phyloP scores from a whole-genome alignment of 1,140 invertebrate species.

The Scaptomyza hsui region DNA sequence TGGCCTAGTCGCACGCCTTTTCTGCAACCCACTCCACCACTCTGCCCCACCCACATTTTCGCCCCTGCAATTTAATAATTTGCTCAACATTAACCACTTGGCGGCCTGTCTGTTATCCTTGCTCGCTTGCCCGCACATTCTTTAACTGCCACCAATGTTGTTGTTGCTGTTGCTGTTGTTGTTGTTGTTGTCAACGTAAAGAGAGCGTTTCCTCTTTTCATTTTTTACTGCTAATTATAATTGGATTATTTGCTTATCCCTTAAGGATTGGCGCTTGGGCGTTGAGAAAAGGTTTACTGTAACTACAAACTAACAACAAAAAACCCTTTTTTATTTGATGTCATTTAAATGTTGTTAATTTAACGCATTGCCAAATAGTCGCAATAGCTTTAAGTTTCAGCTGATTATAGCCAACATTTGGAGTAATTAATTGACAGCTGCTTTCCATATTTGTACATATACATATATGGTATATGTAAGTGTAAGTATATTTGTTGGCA shows the following conservation, averaged over 20 bases:
- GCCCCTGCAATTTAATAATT: conserved; percentile 61
- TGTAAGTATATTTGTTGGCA: background rate
- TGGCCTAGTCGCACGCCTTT: conserved; percentile 39
- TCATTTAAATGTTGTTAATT: background rate
- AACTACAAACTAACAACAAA: background rate
- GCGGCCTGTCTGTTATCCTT: conserved; percentile 41
- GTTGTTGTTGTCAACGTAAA: conserved; percentile 46
- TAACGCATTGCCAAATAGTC: no score
- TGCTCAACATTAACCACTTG: conserved; percentile 73
- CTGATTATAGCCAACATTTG: background rate
- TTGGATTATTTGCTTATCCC: conserved; percentile 71
- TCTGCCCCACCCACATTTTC: background rate
- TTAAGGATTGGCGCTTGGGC: background rate
- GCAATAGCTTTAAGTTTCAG: no score
- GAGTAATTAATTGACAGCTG: background rate
- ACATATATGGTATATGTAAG: background rate
- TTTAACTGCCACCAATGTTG: background rate
- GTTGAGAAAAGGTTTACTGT: background rate
- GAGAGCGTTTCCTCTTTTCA: conserved; percentile 20
- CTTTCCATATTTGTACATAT: background rate
- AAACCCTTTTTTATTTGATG: background rate
- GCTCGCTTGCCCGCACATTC: background rate
- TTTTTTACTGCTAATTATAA: conserved; percentile 69
- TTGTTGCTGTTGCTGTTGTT: background rate
- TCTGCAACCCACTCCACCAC: background rate